Base-by-base conservation (phyloP, 23 tunicate species). In the Oikopleura dioica region DNA sequence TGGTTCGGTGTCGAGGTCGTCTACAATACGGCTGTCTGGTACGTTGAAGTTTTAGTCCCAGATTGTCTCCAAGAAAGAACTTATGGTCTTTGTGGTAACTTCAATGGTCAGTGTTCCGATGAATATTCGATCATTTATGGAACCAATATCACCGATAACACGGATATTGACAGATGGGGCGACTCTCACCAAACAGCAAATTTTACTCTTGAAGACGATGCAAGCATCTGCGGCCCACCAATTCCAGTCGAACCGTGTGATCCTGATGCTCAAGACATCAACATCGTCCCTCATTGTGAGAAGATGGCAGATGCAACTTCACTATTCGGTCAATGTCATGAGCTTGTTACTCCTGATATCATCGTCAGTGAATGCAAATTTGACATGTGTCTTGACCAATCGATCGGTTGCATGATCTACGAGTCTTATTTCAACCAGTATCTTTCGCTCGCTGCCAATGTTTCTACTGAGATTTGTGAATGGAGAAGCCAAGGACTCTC, bases 71-170 rank as follows among this genome's bases (percentile, higher is more conserved):
- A 0, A n/a, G n/a, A n/a, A 28, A 28, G 29, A 0, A 28, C 0
- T 0, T 37, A 75, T 59, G 80, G 80, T 24, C 77, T 78, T 32
- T 78, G 80, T 34, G 80, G 80, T n/a, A 78, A 78, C 36, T 78
- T 59, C 1, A 44, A 78, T 35, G n/a, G 26, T 0, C 26, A 51
- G n/a, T 26, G 26, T 24, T 51, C 59, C n/a, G 80, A 34, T 9
- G 75, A 35, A 21, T 36, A 77, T 36, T 2, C 72, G 16, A 29
- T 23, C 30, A 4, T 23, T 63, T 23, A 63, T 63, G 72, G 72
- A 12, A 26, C 30, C 28, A 33, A n/a, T n/a, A n/a, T n/a, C n/a
- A n/a, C n/a, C n/a, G n/a, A n/a, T n/a, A n/a, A n/a, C n/a, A n/a
- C n/a, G n/a, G n/a, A n/a, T n/a, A n/a, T n/a, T n/a, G n/a, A n/a